Base-by-base conservation (phyloP, 2,797 vertebrate genomes). In the Acrossocheilus wenchowensis region DNA sequence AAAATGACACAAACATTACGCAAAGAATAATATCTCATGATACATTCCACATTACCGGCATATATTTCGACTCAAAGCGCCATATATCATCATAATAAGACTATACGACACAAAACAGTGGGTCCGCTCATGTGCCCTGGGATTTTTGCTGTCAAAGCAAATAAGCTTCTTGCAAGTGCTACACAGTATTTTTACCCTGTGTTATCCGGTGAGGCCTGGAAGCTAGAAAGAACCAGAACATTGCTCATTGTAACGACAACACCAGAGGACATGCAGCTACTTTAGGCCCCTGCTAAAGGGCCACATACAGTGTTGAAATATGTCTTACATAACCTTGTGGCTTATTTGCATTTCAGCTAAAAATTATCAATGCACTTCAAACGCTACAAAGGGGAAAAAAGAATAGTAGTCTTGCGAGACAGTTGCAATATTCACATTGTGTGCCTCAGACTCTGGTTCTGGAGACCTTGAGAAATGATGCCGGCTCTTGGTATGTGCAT, bases 331-430 rank as follows among this genome's bases (percentile, higher is more conserved):
- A 89, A 89, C 52, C 15, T 6, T 66, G 87, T 66, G 87, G 69
- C 82, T 88, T 75, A 90, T 89, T 91, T 88, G 85, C 86, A 88
- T 91, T 85, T 77, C 75, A 89, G 86, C 81, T 88, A 83, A 86
- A 79, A 86, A 88, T 81, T 84, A 86, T 78, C 86, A 71, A 80
- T 87, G 75, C 87, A 88, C 78, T 26, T 87, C 34, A 72, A 62
- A 74, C 12, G 68, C 83, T 62, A 62, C 71, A 41, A 23, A 43
- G 68, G 54, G 54, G 26, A 2, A n/a, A 74, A 81, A 62, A 54
- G 10, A 54, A 39, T 19, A 21, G 30, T 14, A 68, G 17, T 77
- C 82, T 57, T 77, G 62, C 1, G 6, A 84, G 54, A 84, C 21
- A 17, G 10, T 64, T 41, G 54, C 78, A 9, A 39, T 66, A 74